phyloP scores from a whole-genome alignment of 2,888 invertebrate species.

The Drosophila diplacantha region DNA sequence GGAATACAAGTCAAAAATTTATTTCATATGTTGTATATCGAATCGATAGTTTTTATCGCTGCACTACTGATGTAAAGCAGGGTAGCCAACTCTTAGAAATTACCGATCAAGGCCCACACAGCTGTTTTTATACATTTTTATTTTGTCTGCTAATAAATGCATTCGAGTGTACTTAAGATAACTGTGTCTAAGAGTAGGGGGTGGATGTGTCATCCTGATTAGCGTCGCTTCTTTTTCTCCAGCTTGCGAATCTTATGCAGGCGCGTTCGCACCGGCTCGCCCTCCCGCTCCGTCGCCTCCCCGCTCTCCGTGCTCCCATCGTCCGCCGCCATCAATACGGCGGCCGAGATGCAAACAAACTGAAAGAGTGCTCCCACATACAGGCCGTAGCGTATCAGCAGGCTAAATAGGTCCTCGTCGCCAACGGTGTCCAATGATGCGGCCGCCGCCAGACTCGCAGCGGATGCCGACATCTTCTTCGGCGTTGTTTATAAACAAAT shows the following conservation, averaged over 20 bases:
- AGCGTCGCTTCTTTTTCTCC: conserved; percentile 76
- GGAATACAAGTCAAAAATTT: neutral
- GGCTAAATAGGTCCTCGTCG: conserved; percentile 84
- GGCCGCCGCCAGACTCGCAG: conserved; percentile 43
- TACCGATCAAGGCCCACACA: neutral
- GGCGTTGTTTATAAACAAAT: conserved; percentile 38
- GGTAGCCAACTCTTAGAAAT: neutral
- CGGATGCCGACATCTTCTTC: conserved; percentile 45
- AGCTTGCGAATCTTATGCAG: conserved; percentile 75
- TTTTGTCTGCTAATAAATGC: conserved; percentile 8
- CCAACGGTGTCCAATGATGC: conserved; percentile 71
- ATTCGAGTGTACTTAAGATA: conserved; percentile 21
- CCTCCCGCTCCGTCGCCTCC: conserved; percentile 30
- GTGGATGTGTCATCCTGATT: conserved; percentile 26
- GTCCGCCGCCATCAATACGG: conserved; percentile 83
- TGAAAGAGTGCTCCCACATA: conserved; percentile 94
- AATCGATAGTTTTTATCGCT: neutral
- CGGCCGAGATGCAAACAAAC: conserved; percentile 88
- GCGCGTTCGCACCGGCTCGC: conserved; percentile 67
- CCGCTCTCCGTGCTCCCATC: conserved; percentile 44
- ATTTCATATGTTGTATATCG: neutral
- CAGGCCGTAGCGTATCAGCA: conserved; percentile 87
- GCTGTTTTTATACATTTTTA: conserved; percentile 9
- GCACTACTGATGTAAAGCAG: neutral
- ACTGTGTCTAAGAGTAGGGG: neutral